phyloP scores from a whole-genome alignment of 2,888 invertebrate species.

The Lagria hirta region DNA sequence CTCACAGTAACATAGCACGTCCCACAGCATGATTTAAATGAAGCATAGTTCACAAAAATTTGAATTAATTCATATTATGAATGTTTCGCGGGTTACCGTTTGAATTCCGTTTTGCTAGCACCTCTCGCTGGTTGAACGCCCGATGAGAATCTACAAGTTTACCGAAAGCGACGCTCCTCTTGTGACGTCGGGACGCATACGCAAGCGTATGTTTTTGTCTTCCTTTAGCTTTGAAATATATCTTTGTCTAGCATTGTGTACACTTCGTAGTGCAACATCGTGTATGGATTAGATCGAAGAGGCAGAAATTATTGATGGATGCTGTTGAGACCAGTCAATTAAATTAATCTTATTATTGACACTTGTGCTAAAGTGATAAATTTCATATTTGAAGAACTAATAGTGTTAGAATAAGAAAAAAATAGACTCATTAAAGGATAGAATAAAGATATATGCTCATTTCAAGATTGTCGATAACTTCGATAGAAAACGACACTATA shows the following conservation, averaged over 20 bases:
- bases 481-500: no score
- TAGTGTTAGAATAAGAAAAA: no score
- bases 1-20: not conserved
- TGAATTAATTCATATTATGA: not conserved
- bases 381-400: no score
- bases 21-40: not conserved
- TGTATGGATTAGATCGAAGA: constrained; percentile 17
- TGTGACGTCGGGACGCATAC: constrained; percentile 35
- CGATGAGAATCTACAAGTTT: constrained; percentile 43
- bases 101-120: constrained; percentile 18
- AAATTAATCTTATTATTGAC: constrained; percentile 12
- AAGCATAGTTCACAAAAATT: not conserved
- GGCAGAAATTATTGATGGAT: constrained; percentile 18
- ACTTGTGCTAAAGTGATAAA: no score
- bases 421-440: no score
- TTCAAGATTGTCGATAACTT: no score
- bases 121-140: constrained; percentile 32
- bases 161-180: constrained; percentile 25
- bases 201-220: constrained; percentile 30
- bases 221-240: constrained; percentile 13
- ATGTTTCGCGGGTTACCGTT: constrained; percentile 16
- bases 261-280: constrained; percentile 21
- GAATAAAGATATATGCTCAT: no score
- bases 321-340: constrained; percentile 12
- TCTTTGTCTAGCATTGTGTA: constrained; percentile 10